Evolutionary conservation across 2,113 vertebrate species (phyloP).

Genomic region (Tetrao urogallus): DNA sequence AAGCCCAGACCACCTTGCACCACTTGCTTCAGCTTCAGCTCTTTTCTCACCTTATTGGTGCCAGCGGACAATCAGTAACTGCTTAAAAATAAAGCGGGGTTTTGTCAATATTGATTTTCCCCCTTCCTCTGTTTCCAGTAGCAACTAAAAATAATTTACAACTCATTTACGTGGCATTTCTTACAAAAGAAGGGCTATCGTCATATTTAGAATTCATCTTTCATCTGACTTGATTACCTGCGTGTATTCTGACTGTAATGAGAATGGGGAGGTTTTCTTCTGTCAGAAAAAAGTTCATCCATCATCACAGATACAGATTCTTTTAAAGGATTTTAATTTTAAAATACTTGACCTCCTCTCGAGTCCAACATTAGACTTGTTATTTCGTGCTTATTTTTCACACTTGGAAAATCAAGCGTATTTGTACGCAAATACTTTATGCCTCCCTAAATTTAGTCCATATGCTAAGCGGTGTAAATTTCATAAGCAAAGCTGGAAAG

Average conservation of each 20-base stretch:
- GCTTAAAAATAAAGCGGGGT: conserved; percentile 35
- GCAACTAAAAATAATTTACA: conserved; percentile 56
- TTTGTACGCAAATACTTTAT: conserved; percentile 55
- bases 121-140: background rate
- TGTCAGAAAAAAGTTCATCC: background rate
- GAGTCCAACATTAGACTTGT: background rate
- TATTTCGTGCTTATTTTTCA: conserved; percentile 17
- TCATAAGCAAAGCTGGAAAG: background rate
- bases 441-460: conserved; percentile 6
- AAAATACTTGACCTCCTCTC: conserved; percentile 2
- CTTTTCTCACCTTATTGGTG: conserved; percentile 17
- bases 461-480: background rate
- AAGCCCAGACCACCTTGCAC: background rate
- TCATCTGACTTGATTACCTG: background rate
- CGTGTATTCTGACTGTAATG: background rate
- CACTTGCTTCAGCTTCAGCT: background rate
- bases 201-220: conserved; percentile 13
- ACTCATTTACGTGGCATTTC: conserved; percentile 19
- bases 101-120: conserved; percentile 10
- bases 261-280: background rate
- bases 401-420: conserved; percentile 3
- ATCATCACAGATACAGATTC: background rate
- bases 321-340: background rate
- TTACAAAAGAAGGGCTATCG: background rate
- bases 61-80: background rate